Evolutionary conservation across 2,888 invertebrate genomes (phyloP), one percentile per base, ranked within the genome.

Genomic region (Brassicogethes aeneus): DNA sequence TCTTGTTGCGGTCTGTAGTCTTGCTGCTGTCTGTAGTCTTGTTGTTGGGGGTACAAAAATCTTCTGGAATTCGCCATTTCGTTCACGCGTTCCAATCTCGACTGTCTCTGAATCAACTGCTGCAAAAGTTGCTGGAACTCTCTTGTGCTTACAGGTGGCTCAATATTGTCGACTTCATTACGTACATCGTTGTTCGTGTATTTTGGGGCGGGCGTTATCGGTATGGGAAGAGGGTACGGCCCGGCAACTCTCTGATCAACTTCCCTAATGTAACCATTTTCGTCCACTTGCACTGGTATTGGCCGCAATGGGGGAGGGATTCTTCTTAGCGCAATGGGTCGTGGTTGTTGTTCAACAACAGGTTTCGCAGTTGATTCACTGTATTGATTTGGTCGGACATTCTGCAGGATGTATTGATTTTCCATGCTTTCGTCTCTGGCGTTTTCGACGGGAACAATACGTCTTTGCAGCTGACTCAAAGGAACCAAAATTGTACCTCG

Each of bases 91-190:
- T 79, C 77, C 48, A 79, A 56, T 34, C 74, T 69, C 51, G 72
- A 76, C 62, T 84, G 83, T 37, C 82, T 69, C 17, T 77, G 59
- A 29, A 84, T 73, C 41, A 85, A 66, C 59, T 79, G 74, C 46
- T 82, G 79, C 3, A 85, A 66, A 31, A 85, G 64, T 36, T 77
- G 71, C 56, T 82, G 80, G 44, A 84, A 77, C 57, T 85, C 84
- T 54, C 77, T 73, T 1, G 82, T 79, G 55, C 82, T 83, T 2
- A 84, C 76, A 3, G 84, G 84, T 7, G 82, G 76, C 36, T 77
- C 73, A 34, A 81, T 80, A 2, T 74, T 71, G 42, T 76, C 74
- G 62, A 75, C 71, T 45, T 75, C 75, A 15, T 73, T 71, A 7
- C 5, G 10, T 2, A 50, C 44, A 13, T 55, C 53, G 15, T 52